Conservation (phyloP, 2,888 invertebrate genomes). For the Rhopalosiphum nymphaeae region DNA sequence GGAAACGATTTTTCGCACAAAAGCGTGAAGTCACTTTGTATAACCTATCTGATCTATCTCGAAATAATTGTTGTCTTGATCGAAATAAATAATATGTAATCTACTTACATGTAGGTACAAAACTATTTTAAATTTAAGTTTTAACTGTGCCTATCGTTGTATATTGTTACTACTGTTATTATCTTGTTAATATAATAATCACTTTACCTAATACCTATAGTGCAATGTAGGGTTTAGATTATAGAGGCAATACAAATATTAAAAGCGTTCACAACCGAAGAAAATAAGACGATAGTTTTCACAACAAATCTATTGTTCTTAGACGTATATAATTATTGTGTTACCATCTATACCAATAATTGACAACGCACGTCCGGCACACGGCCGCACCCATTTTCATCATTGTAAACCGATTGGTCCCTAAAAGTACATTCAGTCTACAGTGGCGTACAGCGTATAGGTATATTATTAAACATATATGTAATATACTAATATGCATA, state of each 20-base stretch:
- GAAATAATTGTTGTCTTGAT: background rate
- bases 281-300: background rate
- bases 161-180: background rate
- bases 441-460: background rate
- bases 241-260: background rate
- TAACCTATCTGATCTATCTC: background rate
- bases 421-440: background rate
- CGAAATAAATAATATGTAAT: background rate
- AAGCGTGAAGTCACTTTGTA: too few species aligned
- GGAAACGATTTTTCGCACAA: too few species aligned
- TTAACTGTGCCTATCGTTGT: background rate
- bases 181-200: background rate
- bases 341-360: background rate
- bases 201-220: background rate
- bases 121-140: background rate
- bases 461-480: background rate
- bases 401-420: background rate
- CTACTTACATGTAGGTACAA: background rate
- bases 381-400: background rate
- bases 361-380: background rate
- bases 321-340: background rate
- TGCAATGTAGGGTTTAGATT: background rate
- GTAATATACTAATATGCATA: background rate
- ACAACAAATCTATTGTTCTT: background rate
- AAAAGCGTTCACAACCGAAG: background rate